Evolutionary conservation across 1,140 invertebrate genomes (phyloP).

Genomic region (Drosophila ananassae): DNA sequence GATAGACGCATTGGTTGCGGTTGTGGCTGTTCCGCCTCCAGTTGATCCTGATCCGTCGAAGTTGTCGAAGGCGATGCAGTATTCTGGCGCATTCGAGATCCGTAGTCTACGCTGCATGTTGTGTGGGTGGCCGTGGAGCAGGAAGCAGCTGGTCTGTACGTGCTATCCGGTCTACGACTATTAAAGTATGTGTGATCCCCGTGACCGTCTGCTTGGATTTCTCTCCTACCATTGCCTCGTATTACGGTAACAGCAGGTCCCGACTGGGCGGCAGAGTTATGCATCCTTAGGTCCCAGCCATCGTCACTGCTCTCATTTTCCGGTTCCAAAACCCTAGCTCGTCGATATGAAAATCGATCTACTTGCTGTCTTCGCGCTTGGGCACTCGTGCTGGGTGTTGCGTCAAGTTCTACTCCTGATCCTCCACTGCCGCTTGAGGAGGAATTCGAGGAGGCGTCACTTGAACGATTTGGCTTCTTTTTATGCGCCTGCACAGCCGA

Average conservation of each 20-base stretch:
- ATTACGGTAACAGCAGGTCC: slow-evolving; percentile 9
- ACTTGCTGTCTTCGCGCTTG: slow-evolving; percentile 54
- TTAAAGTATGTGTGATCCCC: slow-evolving; percentile 68
- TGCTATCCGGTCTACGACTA: slow-evolving; percentile 43
- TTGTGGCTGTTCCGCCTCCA: neutral
- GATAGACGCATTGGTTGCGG: slow-evolving; percentile 5
- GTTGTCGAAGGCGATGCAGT: slow-evolving; percentile 20
- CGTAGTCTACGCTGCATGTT: slow-evolving; percentile 64
- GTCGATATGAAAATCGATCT: slow-evolving; percentile 18
- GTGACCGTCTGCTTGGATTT: slow-evolving; percentile 30
- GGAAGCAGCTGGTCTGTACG: slow-evolving; percentile 44
- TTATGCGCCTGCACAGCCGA: slow-evolving; percentile 67
- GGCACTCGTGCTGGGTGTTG: slow-evolving; percentile 66
- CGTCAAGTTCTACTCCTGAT: slow-evolving; percentile 44
- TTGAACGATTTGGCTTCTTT: slow-evolving; percentile 54
- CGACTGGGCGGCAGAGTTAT: slow-evolving; percentile 29
- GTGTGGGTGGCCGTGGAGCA: slow-evolving; percentile 68
- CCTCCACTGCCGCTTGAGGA: slow-evolving; percentile 23
- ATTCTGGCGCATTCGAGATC: slow-evolving; percentile 25
- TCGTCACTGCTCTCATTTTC: slow-evolving; percentile 66
- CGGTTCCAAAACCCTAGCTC: slow-evolving; percentile 25
- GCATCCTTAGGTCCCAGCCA: slow-evolving; percentile 67
- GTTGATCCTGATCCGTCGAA: neutral
- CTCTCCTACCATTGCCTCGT: neutral
- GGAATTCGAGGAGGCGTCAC: slow-evolving; percentile 34